Conservation (phyloP, 2,113 vertebrate genomes). For the Paramormyrops kingsleyae region DNA sequence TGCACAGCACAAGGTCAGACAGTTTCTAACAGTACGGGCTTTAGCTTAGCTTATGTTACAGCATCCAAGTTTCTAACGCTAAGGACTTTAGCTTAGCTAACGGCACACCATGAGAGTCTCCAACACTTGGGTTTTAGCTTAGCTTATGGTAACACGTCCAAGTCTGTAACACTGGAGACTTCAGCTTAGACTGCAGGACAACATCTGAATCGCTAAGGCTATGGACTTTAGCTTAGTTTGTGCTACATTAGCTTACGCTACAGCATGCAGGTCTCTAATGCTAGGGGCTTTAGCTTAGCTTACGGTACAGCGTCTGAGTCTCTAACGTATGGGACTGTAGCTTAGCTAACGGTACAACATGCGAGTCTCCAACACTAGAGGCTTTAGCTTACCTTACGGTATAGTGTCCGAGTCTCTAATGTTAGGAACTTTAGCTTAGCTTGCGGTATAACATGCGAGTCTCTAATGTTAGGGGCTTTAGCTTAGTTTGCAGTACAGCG, state of each 20-base stretch:
- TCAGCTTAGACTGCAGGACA: not conserved
- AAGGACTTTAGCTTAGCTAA: not conserved
- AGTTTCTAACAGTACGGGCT: not conserved
- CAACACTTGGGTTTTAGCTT: not conserved
- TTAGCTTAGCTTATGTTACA: not conserved
- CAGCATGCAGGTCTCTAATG: not conserved
- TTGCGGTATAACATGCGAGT: not conserved
- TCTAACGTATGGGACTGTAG: not conserved
- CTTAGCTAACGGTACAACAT: not conserved
- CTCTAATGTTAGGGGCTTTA: not conserved
- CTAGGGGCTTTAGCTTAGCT: not conserved
- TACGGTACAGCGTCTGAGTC: not conserved
- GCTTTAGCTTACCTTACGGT: not conserved
- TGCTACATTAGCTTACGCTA: not conserved
- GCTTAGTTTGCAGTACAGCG: not conserved
- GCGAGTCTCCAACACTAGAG: not conserved
- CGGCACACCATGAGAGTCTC: not conserved
- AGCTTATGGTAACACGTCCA: not conserved
- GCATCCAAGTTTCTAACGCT: not conserved
- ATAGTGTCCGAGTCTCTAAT: not conserved
- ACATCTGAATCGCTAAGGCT: not conserved
- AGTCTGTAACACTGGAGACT: not conserved
- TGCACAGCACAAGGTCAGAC: not conserved
- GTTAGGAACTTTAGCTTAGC: not conserved
- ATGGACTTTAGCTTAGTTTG: not conserved